Conservation (phyloP, 1,140 invertebrate species). For the Drosophila trapezifrons region DNA sequence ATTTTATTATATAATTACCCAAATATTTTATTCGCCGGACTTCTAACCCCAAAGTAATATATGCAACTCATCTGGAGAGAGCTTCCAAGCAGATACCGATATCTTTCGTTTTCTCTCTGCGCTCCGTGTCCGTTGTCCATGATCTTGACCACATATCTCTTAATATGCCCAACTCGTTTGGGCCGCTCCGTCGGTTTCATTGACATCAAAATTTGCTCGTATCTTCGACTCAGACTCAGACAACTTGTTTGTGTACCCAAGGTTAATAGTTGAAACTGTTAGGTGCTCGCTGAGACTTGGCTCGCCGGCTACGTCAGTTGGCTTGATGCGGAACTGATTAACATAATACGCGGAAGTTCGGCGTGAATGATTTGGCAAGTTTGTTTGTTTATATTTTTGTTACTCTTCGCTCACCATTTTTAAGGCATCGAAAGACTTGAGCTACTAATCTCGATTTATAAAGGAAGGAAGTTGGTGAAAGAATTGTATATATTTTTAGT, state of each 20-base stretch:
- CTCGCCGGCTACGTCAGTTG: constrained; percentile 59
- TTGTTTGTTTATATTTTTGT: constrained; percentile 42
- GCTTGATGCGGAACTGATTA: constrained; percentile 69
- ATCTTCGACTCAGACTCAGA: constrained; percentile 21
- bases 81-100: background rate
- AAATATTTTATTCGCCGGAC: background rate
- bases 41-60: constrained; percentile 2
- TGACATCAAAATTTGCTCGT: constrained; percentile 65
- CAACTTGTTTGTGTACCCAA: constrained; percentile 53
- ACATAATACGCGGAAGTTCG: constrained; percentile 64
- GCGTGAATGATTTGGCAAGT: constrained; percentile 56
- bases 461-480: constrained; percentile 19
- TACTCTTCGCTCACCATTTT: constrained; percentile 10
- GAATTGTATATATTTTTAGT: constrained; percentile 8
- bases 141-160: constrained; percentile 70
- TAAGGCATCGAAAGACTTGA: constrained; percentile 46
- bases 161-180: constrained; percentile 15
- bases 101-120: constrained; percentile 5
- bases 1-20: constrained; percentile 7
- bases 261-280: constrained; percentile 81
- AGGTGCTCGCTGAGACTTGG: constrained; percentile 25
- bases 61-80: constrained; percentile 5
- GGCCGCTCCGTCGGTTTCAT: constrained; percentile 57
- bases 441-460: constrained; percentile 65
- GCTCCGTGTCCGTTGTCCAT: constrained; percentile 70